phyloP scores from a whole-genome alignment of 92 coral and sea anemone genomes.

The Epizoanthus rinbou region DNA sequence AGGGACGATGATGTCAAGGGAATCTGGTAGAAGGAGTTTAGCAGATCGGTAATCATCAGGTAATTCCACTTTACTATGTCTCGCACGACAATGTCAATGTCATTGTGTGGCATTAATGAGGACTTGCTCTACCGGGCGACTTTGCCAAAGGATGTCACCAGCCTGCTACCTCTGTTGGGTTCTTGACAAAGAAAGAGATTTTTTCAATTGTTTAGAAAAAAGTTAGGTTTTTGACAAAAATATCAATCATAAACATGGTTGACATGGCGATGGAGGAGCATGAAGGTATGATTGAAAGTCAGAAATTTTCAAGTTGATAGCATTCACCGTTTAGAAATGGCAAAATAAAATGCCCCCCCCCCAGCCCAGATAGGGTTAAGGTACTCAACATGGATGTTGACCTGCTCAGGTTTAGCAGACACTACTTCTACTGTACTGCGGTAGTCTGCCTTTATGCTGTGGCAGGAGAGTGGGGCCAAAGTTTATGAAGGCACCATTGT shows the following conservation, averaged over 20 bases:
- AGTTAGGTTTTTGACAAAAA: no score
- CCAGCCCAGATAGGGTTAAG: no score
- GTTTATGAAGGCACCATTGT: conserved; percentile 57
- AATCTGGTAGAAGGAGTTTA: conserved; percentile 58
- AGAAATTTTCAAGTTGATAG: no score
- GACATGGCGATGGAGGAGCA: no score
- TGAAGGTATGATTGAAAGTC: no score
- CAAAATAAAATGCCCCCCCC: no score
- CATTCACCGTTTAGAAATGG: no score
- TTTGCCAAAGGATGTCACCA: conserved; percentile 35
- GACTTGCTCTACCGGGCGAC: conserved; percentile 46
- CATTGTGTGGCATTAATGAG: conserved; percentile 41
- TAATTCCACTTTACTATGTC: conserved; percentile 26
- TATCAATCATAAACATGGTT: no score
- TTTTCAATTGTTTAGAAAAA: no score
- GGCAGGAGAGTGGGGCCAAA: conserved; percentile 54
- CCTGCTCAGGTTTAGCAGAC: conserved; percentile 56
- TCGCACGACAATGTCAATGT: conserved; percentile 40
- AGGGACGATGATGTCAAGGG: conserved; percentile 44
- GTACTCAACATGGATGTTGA: conserved; percentile 44
- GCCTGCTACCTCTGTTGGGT: conserved; percentile 37
- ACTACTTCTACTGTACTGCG: conserved; percentile 48
- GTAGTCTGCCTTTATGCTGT: conserved; percentile 53
- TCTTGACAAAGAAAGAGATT: conserved; percentile 44
- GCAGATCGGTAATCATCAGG: conserved; percentile 31